phyloP scores from a whole-genome alignment of 2,888 invertebrate species.

The Myopa testacea region DNA sequence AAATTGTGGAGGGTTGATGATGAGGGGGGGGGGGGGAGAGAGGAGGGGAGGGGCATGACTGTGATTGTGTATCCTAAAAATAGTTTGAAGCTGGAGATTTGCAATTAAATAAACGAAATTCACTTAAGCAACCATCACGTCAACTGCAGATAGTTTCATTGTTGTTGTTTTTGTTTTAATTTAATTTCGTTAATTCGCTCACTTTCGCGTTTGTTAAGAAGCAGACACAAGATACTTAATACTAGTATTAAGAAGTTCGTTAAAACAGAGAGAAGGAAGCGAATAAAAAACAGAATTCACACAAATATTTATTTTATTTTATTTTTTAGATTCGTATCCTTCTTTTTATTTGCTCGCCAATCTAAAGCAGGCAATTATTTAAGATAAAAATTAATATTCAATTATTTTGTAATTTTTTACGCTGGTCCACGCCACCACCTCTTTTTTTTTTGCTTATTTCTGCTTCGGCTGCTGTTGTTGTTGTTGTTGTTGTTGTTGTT shows the following conservation, averaged over 20 bases:
- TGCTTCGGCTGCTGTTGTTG: neutral
- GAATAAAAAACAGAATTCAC: too few relatives aligned
- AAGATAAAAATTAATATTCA: neutral
- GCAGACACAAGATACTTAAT: too few relatives aligned
- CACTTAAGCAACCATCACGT: constrained; percentile 22
- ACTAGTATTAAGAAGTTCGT: too few relatives aligned
- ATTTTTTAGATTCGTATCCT: neutral
- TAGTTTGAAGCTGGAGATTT: constrained; percentile 14
- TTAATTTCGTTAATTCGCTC: too few relatives aligned
- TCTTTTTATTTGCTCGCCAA: neutral
- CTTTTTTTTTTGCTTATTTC: neutral
- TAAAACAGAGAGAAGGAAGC: too few relatives aligned
- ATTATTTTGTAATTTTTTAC: neutral
- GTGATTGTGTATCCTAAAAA: constrained; percentile 33
- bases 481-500: neutral
- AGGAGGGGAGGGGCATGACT: too few relatives aligned
- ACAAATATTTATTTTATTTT: neutral
- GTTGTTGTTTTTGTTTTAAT: too few relatives aligned
- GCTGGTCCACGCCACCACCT: too few relatives aligned
- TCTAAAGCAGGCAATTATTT: neutral
- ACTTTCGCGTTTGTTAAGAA: too few relatives aligned
- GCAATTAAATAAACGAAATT: constrained; percentile 42
- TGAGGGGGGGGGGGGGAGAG: neutral
- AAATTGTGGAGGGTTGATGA: constrained; percentile 6
- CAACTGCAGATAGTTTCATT: neutral